Conservation (phyloP, 2,888 invertebrate species). For the Drosophila bunnanda region DNA sequence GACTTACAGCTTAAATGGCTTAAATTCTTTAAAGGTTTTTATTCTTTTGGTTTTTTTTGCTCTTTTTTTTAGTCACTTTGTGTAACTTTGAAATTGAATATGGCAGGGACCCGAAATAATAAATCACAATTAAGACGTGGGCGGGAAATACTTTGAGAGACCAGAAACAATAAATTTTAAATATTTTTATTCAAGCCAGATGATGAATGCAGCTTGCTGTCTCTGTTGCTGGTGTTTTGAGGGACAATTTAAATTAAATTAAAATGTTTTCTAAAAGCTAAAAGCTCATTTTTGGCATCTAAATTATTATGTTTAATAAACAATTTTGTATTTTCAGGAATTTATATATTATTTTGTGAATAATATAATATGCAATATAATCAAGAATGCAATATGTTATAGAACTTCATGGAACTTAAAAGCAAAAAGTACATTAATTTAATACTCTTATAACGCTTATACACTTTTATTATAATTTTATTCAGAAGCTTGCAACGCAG, state of each 20-base stretch:
- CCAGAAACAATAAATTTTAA: slow-evolving; percentile 20
- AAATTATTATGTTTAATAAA: too few species aligned
- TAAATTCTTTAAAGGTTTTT: slow-evolving; percentile 49
- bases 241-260: not conserved
- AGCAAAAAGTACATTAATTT: too few species aligned
- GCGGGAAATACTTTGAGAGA: not conserved
- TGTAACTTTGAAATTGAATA: slow-evolving; percentile 18
- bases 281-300: too few species aligned
- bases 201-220: slow-evolving; percentile 1
- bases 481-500: too few species aligned
- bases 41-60: not conserved
- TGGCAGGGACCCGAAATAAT: slow-evolving; percentile 14
- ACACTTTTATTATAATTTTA: too few species aligned
- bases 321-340: too few species aligned
- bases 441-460: too few species aligned
- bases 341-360: too few species aligned
- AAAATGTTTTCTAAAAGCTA: not conserved
- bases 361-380: too few species aligned
- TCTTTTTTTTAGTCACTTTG: slow-evolving; percentile 12
- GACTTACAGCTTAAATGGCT: slow-evolving; percentile 55
- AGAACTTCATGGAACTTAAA: not conserved
- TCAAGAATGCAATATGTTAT: too few species aligned
- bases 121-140: slow-evolving; percentile 20
- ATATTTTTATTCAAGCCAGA: slow-evolving; percentile 4
- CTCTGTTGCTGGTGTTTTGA: not conserved